phyloP scores from a whole-genome alignment of 2,113 vertebrate species.

The Condylura cristata region DNA sequence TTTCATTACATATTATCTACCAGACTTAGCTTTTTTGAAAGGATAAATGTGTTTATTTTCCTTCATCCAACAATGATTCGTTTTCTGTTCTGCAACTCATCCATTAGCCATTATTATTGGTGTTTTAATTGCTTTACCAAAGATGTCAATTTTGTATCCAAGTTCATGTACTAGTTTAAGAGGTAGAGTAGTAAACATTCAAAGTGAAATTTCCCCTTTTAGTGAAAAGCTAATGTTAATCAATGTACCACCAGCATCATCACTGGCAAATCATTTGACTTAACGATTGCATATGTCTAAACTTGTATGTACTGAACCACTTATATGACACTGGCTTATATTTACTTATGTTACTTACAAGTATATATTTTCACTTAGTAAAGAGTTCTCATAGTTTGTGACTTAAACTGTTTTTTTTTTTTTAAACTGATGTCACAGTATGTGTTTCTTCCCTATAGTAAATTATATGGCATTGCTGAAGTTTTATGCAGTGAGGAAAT shows the following conservation, averaged over 20 bases:
- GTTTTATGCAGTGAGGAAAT: neutral
- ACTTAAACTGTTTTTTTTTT: neutral
- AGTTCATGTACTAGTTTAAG: neutral
- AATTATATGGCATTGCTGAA: neutral
- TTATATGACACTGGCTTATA: neutral
- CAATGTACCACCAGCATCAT: neutral
- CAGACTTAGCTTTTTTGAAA: constrained; percentile 71
- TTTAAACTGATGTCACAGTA: neutral
- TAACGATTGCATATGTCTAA: neutral
- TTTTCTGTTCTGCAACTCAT: constrained; percentile 56
- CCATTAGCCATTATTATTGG: constrained; percentile 60
- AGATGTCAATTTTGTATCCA: constrained; percentile 19
- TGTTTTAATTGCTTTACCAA: neutral
- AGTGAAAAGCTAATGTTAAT: neutral
- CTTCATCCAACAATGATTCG: constrained; percentile 30
- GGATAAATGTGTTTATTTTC: constrained; percentile 74
- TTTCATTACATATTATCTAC: constrained; percentile 77
- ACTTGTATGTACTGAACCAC: neutral
- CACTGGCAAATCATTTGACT: neutral
- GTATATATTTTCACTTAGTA: neutral
- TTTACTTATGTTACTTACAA: neutral
- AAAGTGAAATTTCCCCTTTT: too few species aligned
- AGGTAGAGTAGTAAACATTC: neutral
- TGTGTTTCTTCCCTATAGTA: neutral
- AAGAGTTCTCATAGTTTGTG: neutral